These are phyloP conservation scores for Orbicella faveolata DNA, from an alignment of 64 coral and sea anemone genomes.

Conservation along the genomic window DNA sequence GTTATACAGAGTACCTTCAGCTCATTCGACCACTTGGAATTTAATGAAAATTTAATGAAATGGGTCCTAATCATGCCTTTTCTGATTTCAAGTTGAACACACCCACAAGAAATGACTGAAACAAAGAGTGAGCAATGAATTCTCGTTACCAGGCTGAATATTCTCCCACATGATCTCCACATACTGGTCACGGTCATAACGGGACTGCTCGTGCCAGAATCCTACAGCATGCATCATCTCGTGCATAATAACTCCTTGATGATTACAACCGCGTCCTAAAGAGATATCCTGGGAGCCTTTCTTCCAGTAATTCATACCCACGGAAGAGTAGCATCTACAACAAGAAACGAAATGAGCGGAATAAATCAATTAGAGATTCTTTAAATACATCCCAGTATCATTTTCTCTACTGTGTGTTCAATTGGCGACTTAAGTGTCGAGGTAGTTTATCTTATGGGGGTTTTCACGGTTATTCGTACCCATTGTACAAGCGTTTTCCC, in stretches of 20 bases:
- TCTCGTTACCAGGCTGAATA: constrained; percentile 27
- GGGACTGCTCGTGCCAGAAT: constrained; percentile 59
- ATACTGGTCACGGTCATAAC: constrained; percentile 41
- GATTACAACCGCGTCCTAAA: constrained; percentile 38
- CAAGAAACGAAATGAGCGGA: background rate
- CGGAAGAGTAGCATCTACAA: constrained; percentile 23
- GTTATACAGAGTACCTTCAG: too few relatives aligned
- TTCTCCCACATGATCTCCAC: constrained; percentile 52
- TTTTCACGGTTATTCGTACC: too few relatives aligned
- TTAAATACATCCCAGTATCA: too few relatives aligned
- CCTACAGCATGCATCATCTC: constrained; percentile 48
- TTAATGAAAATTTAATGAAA: too few relatives aligned
- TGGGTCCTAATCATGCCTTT: background rate
- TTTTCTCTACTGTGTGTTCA: too few relatives aligned
- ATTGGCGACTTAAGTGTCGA: too few relatives aligned
- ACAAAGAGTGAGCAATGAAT: background rate
- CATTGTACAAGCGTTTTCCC: too few relatives aligned
- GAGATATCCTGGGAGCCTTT: constrained; percentile 30
- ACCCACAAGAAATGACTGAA: background rate
- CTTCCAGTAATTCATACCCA: constrained; percentile 14
- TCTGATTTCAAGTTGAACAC: background rate
- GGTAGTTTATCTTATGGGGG: too few relatives aligned
- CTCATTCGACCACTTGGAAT: too few relatives aligned
- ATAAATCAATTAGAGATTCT: background rate
- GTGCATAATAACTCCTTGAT: constrained; percentile 24